Base-by-base conservation (phyloP, 2,797 vertebrate species). In the Discoglossus pictus region DNA sequence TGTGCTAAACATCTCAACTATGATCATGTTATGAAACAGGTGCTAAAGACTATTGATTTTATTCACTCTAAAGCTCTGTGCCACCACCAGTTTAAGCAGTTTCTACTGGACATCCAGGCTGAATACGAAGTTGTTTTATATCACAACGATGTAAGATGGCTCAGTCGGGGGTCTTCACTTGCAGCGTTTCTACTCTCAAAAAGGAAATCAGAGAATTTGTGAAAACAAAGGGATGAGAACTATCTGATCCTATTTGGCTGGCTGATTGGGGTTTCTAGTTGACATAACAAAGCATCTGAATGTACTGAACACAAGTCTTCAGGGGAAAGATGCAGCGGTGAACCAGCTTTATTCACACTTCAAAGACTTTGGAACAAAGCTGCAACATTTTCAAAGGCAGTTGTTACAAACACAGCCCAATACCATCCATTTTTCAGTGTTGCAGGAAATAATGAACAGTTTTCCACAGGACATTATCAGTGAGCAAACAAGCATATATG, bases 111-210 rank as follows among this genome's bases (percentile, higher is more conserved):
- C 16, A 16, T 7, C 40, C 40, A 43, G 40, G 40, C 40, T 43
- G 13, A 43, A 50, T 50, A 50, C 47, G 21, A 20, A 44, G 2
- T 16, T 44, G 42, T 44, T 44, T 16, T 44, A 6, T 44, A 44
- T 44, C 42, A 44, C 23, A 50, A 50, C 23, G 47, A 50, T 27
- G 47, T 50, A 27, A 50, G 18, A 50, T 50, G 47, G 47, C 47
- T 50, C 47, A 50, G 47, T 50, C 21, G 23, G 23, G 47, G 47
- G 21, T 43, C 39, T 42, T 6, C 39, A 42, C 39, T n/a, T 42
- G 39, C 39, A 38, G 35, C 35, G 8, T 9, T 38, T 38, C 35
- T 38, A 38, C 35, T 38, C 35, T 38, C n/a, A 43, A 15, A 16
- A 16, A 43, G 40, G 40, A 4, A 43, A 3, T 43, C 16, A 4